Evolutionary conservation across 2,888 invertebrate genomes (phyloP).

Genomic region (Creontiades dilutus): DNA sequence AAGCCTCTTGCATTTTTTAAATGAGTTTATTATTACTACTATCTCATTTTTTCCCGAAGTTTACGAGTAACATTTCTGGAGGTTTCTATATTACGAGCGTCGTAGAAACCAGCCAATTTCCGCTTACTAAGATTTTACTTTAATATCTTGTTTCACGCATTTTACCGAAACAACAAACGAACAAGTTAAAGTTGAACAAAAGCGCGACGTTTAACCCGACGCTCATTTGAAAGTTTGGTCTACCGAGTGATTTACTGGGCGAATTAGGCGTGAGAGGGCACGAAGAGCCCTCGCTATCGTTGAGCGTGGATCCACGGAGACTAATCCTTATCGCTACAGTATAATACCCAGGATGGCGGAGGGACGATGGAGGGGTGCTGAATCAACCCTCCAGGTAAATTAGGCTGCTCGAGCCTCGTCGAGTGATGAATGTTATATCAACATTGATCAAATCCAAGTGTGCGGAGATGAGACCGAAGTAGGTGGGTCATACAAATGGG

Average conservation of each 20-base stretch:
- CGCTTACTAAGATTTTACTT: too few species aligned
- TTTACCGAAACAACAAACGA: background rate
- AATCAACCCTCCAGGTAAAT: slow-evolving; percentile 7
- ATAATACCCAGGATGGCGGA: background rate
- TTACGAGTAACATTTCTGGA: too few species aligned
- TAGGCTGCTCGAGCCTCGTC: background rate
- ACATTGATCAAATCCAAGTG: background rate
- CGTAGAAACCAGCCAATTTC: too few species aligned
- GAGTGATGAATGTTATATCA: background rate
- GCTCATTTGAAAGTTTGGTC: slow-evolving; percentile 19
- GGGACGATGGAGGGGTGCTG: background rate
- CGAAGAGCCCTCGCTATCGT: slow-evolving; percentile 3
- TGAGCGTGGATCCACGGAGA: background rate
- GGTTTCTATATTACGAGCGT: too few species aligned
- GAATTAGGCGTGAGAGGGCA: slow-evolving; percentile 5
- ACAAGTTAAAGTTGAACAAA: background rate
- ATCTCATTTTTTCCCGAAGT: too few species aligned
- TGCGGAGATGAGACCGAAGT: background rate
- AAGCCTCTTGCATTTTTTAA: too few species aligned
- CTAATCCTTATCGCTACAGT: slow-evolving; percentile 27
- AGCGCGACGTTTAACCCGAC: background rate
- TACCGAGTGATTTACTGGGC: background rate
- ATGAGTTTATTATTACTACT: too few species aligned
- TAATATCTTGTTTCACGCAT: background rate
- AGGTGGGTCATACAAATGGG: too few species aligned